These are phyloP conservation scores for Poeciliopsis gracilis DNA, from an alignment of 2,797 vertebrate genomes.

Conservation along the genomic window DNA sequence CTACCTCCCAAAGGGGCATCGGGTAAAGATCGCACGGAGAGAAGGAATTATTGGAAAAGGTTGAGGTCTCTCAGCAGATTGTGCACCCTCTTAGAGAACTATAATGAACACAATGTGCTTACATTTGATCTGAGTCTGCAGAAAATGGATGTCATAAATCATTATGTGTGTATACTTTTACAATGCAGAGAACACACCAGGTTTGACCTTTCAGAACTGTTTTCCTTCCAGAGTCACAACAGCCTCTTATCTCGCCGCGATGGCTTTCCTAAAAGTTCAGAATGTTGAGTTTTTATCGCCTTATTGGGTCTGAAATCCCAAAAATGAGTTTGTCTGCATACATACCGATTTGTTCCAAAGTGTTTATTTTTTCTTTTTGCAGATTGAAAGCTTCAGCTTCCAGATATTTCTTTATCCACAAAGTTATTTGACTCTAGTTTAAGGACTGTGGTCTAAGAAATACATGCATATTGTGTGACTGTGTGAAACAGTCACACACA, in stretches of 20 bases:
- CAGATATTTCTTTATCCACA: neutral
- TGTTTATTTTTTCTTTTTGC: neutral
- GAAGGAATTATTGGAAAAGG: conserved; percentile 43
- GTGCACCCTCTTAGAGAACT: conserved; percentile 29
- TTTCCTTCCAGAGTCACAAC: neutral
- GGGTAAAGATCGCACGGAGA: conserved; percentile 38
- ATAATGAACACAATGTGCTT: conserved; percentile 48
- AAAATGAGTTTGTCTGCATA: neutral
- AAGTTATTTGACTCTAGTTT: neutral
- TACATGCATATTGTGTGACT: neutral
- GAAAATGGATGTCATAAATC: conserved; percentile 24
- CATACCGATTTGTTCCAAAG: neutral
- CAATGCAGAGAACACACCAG: neutral
- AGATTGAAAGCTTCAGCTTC: neutral
- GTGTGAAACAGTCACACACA: neutral
- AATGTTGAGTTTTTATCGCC: neutral
- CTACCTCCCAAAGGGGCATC: conserved; percentile 47
- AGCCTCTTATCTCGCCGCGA: neutral
- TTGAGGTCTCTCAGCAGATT: conserved; percentile 46
- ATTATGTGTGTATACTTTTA: conserved; percentile 5
- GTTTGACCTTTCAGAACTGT: conserved; percentile 4
- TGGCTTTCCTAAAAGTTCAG: neutral
- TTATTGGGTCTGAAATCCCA: neutral
- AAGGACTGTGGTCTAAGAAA: neutral
- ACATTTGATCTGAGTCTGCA: conserved; percentile 43